Base-by-base conservation (phyloP, 2,888 invertebrate species). In the Lepidochrysops patricia region DNA sequence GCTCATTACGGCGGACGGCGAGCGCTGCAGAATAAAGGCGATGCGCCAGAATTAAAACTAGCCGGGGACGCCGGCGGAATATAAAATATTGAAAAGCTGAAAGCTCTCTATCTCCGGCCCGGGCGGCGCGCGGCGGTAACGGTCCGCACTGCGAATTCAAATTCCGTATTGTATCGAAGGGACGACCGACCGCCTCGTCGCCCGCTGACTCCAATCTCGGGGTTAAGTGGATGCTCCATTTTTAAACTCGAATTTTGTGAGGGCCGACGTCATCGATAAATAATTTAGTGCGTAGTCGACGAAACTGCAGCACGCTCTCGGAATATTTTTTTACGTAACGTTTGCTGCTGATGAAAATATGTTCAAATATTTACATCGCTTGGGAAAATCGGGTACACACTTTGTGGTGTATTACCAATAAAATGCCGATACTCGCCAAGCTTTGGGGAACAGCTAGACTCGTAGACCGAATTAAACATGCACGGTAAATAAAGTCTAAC, bases 111-210 rank as follows among this genome's bases (percentile, higher is more conserved):
- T 29, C 63, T 66, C 62, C 64, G 66, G 63, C 63, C 62, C 57
- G 57, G 63, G 66, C 68, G 68, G 67, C 66, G 70, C 62, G 57
- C 58, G 63, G 66, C 68, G 68, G 67, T 66, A 71, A 67, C 65
- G 67, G 61, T 65, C 62, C 62, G 68, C 67, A 66, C 68, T 69
- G 70, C 68, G 72, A 74, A 76, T 79, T 77, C 77, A 77, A 79
- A 79, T 77, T 76, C 73, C 72, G 71, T 75, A 75, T 75, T 75
- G 74, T 73, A 74, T 73, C 70, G 70, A 66, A 66, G 68, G 71
- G 70, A 70, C 43, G 19, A 43, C 43, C 15, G 37, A 43, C 19
- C 43, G 43, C 37, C 37, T 19, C 43, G 43, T 15, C 37, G 37
- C 13, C 37, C 52, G 60, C 58, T 58, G 60, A 60, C 57, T 60